phyloP scores from a whole-genome alignment of 1,140 invertebrate species.

The Scylla paramamosain region DNA sequence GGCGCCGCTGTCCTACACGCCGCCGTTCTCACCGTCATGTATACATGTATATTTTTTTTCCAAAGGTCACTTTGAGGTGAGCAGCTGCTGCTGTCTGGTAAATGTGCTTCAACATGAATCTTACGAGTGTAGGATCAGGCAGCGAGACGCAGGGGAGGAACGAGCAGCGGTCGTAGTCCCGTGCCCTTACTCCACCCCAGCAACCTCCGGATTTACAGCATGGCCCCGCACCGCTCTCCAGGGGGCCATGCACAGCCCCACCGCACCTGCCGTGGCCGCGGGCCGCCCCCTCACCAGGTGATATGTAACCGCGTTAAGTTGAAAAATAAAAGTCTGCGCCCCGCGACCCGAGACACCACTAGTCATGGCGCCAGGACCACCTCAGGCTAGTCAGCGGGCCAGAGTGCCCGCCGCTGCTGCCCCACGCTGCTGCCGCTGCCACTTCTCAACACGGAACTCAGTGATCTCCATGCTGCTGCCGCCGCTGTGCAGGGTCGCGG shows the following conservation, averaged over 20 bases:
- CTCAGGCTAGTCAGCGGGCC: background rate
- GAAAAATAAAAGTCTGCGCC: background rate
- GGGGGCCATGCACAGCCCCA: background rate
- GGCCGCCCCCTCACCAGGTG: background rate
- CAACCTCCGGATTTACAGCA: too few species aligned
- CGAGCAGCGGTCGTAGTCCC: too few species aligned
- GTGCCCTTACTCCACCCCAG: too few species aligned
- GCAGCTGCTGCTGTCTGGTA: background rate
- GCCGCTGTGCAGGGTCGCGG: background rate
- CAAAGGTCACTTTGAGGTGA: background rate
- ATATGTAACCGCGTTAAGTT: background rate
- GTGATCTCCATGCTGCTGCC: background rate
- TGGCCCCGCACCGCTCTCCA: background rate
- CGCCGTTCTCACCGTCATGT: background rate
- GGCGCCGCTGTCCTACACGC: background rate
- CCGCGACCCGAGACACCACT: background rate
- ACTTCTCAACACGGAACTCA: background rate
- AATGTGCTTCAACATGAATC: background rate
- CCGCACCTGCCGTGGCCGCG: background rate
- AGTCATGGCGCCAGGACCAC: background rate
- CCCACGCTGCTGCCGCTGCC: background rate
- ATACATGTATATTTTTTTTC: background rate
- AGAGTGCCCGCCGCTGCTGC: background rate
- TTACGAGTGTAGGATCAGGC: background rate
- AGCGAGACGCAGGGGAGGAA: background rate